Percentiles rank a stretch among this genome's conserved stretches.
These are phyloP conservation scores for Caretta caretta DNA, from an alignment of 2,113 vertebrate species.

Conservation along the genomic window DNA sequence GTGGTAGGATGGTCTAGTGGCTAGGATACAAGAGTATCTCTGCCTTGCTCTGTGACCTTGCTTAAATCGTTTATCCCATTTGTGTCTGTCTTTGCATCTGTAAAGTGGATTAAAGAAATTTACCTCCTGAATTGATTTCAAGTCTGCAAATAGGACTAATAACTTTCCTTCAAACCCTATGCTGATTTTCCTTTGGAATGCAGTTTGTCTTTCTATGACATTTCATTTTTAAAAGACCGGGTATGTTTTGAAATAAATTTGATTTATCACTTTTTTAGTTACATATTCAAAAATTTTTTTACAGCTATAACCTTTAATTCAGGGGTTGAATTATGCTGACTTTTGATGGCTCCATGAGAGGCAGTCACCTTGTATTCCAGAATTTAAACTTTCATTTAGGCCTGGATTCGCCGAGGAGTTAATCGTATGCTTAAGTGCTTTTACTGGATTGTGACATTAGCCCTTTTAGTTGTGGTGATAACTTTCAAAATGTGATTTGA, in stretches of 20 bases:
- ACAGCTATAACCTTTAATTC: not conserved
- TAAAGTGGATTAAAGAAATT: not conserved
- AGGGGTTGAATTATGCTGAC: constrained; percentile 24
- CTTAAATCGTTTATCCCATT: not conserved
- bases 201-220: not conserved
- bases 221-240: not conserved
- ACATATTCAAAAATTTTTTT: not conserved
- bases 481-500: not conserved
- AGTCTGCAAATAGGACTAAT: not conserved
- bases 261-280: constrained; percentile 2
- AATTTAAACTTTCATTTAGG: constrained; percentile 51
- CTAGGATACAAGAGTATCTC: not conserved
- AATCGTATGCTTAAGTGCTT: not conserved
- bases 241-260: not conserved
- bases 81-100: not conserved
- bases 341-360: not conserved
- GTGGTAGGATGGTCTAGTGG: not conserved
- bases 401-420: not conserved
- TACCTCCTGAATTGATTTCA: not conserved
- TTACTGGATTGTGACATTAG: not conserved
- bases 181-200: not conserved
- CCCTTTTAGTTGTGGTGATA: not conserved
- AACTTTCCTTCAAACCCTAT: not conserved
- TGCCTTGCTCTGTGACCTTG: not conserved
- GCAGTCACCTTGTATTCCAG: constrained; percentile 44